Evolutionary conservation across 2,797 vertebrate genomes (phyloP).

Genomic region (Hirundo rustica): DNA sequence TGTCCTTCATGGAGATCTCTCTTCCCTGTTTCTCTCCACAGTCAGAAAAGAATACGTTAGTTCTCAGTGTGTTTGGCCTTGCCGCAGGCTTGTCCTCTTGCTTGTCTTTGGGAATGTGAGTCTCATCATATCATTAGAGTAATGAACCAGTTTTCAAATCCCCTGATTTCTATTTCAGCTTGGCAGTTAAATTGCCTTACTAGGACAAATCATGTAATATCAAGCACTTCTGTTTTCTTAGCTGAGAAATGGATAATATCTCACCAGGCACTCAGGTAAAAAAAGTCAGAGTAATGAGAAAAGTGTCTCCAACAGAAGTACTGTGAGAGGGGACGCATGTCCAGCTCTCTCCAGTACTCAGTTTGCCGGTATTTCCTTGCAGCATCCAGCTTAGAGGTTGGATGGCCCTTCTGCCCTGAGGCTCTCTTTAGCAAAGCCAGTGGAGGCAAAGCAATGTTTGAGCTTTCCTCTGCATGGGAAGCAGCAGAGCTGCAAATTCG

Average conservation of each 20-base stretch:
- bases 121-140: not conserved
- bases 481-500: not conserved
- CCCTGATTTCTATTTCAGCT: not conserved
- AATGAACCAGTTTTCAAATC: slow-evolving; percentile 42
- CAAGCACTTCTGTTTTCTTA: not conserved
- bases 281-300: not conserved
- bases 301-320: not conserved
- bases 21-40: not conserved
- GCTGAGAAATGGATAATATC: not conserved
- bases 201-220: not conserved
- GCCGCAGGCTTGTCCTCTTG: slow-evolving; percentile 17
- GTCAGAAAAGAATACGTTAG: not conserved
- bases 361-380: not conserved
- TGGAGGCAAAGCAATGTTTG: not conserved
- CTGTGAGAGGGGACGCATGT: not conserved
- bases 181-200: not conserved
- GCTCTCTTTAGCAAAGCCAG: not conserved
- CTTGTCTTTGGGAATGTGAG: not conserved
- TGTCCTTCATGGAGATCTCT: not conserved
- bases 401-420: not conserved
- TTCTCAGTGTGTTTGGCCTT: slow-evolving; percentile 1
- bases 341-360: not conserved
- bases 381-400: not conserved
- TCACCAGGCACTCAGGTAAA: not conserved
- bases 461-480: not conserved